Evolutionary conservation across 1,140 invertebrate genomes (phyloP).

Genomic region (Lepidotrigona ventralis): DNA sequence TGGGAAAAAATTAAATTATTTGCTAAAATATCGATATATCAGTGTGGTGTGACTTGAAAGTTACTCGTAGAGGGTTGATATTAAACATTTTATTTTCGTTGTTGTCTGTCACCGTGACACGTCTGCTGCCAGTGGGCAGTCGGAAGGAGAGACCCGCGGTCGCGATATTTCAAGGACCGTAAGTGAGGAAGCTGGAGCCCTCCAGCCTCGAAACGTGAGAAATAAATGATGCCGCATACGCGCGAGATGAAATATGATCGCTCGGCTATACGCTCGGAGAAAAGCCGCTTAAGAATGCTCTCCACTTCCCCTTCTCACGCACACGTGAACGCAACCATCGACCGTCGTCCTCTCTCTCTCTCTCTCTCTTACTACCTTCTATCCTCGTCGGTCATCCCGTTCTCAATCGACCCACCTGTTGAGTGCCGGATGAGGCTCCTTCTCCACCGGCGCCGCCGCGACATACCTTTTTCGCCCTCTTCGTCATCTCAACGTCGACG

Average conservation of each 20-base stretch:
- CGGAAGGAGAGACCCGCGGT: neutral
- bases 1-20: too few species aligned
- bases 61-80: too few species aligned
- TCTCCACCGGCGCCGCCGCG: neutral
- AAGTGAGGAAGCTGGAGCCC: constrained; percentile 60
- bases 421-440: constrained; percentile 35
- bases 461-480: neutral
- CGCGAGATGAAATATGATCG: constrained; percentile 62
- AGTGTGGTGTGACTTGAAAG: too few species aligned
- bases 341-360: neutral
- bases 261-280: constrained; percentile 43
- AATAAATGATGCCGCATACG: constrained; percentile 53
- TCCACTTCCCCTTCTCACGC: neutral
- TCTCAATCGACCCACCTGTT: constrained; percentile 62
- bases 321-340: neutral
- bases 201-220: constrained; percentile 61
- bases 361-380: too few species aligned
- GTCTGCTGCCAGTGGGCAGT: neutral
- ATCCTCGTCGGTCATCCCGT: neutral
- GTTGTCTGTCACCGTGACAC: too few species aligned
- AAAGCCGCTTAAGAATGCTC: constrained; percentile 57
- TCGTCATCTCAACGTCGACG: neutral
- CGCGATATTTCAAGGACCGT: constrained; percentile 51
- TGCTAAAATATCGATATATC: too few species aligned
- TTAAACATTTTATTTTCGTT: too few species aligned